Conservation (phyloP, 2,797 vertebrate species). For the Micromesistius poutassou region DNA sequence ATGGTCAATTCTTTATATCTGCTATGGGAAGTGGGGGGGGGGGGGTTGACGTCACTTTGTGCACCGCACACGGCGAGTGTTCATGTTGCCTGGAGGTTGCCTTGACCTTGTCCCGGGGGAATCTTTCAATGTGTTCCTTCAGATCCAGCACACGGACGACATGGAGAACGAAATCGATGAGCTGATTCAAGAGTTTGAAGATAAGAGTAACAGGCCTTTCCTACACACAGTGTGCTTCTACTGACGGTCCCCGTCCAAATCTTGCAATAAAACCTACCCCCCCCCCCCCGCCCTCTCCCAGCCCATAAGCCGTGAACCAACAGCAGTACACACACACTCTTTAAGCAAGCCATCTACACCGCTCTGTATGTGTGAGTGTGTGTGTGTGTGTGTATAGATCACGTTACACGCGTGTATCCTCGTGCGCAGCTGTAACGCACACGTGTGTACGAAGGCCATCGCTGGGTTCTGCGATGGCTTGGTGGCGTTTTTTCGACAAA, state of each 20-base stretch:
- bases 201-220: slow-evolving; percentile 93
- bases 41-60: not conserved
- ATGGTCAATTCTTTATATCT: not conserved
- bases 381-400: not conserved
- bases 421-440: not conserved
- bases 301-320: slow-evolving; percentile 24
- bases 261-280: slow-evolving; percentile 57
- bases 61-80: not conserved
- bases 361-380: not conserved
- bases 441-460: not conserved
- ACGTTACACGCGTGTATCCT: not conserved
- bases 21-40: no score
- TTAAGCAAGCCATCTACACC: slow-evolving; percentile 21
- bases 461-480: not conserved
- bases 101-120: not conserved
- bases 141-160: slow-evolving; percentile 98
- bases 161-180: slow-evolving; percentile 99
- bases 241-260: slow-evolving; percentile 68
- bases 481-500: slow-evolving; percentile 18
- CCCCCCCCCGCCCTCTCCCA: slow-evolving; percentile 49
- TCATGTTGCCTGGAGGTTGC: not conserved
- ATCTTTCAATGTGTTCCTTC: slow-evolving; percentile 19
- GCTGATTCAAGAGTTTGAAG: slow-evolving; percentile 95
- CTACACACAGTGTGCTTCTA: slow-evolving; percentile 99
- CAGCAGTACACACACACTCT: slow-evolving; percentile 20